A percentile compares a stretch with the other conserved stretches of the same genome.
Evolutionary conservation across 2,888 invertebrate genomes (phyloP).

Genomic region (Bombyx huttoni): DNA sequence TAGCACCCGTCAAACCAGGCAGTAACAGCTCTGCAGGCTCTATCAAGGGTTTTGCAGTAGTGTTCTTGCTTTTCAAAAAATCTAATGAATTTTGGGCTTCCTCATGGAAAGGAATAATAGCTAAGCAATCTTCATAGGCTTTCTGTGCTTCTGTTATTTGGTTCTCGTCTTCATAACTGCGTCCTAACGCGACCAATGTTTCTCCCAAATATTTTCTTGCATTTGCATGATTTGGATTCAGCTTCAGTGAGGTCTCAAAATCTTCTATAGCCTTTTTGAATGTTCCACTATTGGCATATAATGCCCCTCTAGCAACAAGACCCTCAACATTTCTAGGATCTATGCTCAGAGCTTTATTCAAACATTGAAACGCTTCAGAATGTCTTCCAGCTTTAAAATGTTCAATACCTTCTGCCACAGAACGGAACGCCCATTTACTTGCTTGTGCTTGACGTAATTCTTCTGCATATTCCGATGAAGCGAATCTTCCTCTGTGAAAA

Average conservation of each 20-base stretch:
- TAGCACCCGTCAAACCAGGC: constrained; percentile 71
- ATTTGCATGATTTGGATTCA: constrained; percentile 92
- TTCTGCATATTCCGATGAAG: constrained; percentile 84
- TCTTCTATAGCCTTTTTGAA: constrained; percentile 95
- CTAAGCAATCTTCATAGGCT: constrained; percentile 86
- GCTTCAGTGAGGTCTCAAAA: constrained; percentile 90
- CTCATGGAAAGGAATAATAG: constrained; percentile 88
- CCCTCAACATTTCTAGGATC: constrained; percentile 94
- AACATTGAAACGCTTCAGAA: constrained; percentile 94
- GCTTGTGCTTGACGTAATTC: constrained; percentile 92
- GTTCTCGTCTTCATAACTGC: constrained; percentile 90
- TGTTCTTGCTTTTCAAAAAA: constrained; percentile 80
- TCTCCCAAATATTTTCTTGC: constrained; percentile 95
- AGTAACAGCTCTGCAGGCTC: constrained; percentile 75
- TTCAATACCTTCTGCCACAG: constrained; percentile 95
- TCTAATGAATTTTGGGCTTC: constrained; percentile 89
- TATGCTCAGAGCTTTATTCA: constrained; percentile 93
- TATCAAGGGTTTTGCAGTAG: constrained; percentile 72
- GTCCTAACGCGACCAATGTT: constrained; percentile 89
- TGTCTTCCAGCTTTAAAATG: constrained; percentile 94
- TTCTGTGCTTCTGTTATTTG: constrained; percentile 88
- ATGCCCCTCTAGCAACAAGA: constrained; percentile 89
- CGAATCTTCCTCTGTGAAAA: constrained; percentile 77
- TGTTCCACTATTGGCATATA: constrained; percentile 94
- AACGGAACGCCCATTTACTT: constrained; percentile 93